Percentiles rank a stretch among this genome's conserved stretches.
Conservation (phyloP, 2,888 invertebrate species). For the Arrhopalites spinosus region DNA sequence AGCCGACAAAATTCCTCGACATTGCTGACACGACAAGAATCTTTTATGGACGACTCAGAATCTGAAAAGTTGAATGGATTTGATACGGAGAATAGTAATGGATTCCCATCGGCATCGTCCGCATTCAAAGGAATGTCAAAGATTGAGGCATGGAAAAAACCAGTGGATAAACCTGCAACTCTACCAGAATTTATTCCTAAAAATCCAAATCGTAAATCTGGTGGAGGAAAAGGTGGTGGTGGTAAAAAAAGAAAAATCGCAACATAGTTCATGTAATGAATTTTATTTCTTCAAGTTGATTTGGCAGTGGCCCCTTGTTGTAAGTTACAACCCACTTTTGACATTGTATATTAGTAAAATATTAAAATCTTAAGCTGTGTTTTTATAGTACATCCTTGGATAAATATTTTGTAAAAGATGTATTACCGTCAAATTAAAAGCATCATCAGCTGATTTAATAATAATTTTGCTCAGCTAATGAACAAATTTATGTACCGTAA, state of each 20-base stretch:
- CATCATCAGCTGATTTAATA: too few species aligned
- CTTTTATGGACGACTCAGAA: constrained; percentile 21
- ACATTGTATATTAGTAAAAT: too few species aligned
- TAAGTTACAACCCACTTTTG: too few species aligned
- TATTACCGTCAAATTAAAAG: too few species aligned
- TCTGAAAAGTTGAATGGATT: constrained; percentile 8
- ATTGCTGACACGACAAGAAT: background rate
- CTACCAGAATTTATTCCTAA: constrained; percentile 48
- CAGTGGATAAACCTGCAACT: constrained; percentile 45
- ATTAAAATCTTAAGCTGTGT: too few species aligned
- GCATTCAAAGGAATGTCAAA: constrained; percentile 45
- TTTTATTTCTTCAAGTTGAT: too few species aligned
- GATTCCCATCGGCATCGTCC: constrained; percentile 27
- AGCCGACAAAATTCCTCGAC: constrained; percentile 18
- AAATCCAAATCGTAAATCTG: constrained; percentile 36
- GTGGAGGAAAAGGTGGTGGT: background rate
- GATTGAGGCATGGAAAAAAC: constrained; percentile 55
- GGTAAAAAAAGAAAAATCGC: constrained; percentile 30
- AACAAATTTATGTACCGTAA: too few species aligned
- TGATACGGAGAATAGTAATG: constrained; percentile 14
- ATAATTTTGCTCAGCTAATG: too few species aligned
- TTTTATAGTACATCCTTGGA: too few species aligned
- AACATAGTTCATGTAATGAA: too few species aligned
- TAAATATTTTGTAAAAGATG: too few species aligned
- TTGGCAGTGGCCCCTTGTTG: too few species aligned